phyloP scores from a whole-genome alignment of 2,888 invertebrate species.

The Cenopis cana region DNA sequence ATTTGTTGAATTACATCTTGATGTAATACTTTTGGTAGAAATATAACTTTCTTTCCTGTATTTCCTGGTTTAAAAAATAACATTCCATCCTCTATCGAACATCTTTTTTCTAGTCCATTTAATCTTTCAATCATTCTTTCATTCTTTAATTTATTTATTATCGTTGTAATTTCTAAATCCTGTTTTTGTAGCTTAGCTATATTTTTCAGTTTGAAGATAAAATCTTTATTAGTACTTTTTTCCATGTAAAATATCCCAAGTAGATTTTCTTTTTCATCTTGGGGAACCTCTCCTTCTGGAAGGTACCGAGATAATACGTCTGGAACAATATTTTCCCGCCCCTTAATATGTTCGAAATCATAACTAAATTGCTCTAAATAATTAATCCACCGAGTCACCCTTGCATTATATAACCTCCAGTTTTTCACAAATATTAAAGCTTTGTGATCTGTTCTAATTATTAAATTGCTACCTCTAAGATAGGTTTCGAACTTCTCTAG shows the following conservation, averaged over 20 bases:
- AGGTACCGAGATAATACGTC: constrained; percentile 52
- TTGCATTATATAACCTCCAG: too few relatives aligned
- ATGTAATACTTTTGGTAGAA: constrained; percentile 27
- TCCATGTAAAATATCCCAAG: constrained; percentile 14
- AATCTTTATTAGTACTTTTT: not conserved
- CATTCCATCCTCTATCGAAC: not conserved
- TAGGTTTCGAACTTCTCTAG: constrained; percentile 52
- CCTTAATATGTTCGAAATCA: constrained; percentile 7
- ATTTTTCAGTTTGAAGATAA: constrained; percentile 1
- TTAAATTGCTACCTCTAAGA: constrained; percentile 44
- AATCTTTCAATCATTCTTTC: too few relatives aligned
- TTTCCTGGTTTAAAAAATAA: not conserved
- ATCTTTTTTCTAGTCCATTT: too few relatives aligned
- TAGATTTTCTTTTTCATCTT: not conserved
- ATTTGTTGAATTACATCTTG: constrained; percentile 36
- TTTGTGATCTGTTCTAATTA: constrained; percentile 53
- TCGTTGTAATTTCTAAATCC: constrained; percentile 27
- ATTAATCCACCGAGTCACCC: not conserved
- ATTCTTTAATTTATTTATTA: not conserved
- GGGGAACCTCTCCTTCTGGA: not conserved
- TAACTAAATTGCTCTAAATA: constrained; percentile 52
- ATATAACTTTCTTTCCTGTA: constrained; percentile 5
- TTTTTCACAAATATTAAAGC: constrained; percentile 31
- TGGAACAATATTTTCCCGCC: constrained; percentile 49
- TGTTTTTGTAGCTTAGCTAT: constrained; percentile 16